Evolutionary conservation across 2,113 vertebrate genomes (phyloP).

Genomic region (Apeltes quadracus): DNA sequence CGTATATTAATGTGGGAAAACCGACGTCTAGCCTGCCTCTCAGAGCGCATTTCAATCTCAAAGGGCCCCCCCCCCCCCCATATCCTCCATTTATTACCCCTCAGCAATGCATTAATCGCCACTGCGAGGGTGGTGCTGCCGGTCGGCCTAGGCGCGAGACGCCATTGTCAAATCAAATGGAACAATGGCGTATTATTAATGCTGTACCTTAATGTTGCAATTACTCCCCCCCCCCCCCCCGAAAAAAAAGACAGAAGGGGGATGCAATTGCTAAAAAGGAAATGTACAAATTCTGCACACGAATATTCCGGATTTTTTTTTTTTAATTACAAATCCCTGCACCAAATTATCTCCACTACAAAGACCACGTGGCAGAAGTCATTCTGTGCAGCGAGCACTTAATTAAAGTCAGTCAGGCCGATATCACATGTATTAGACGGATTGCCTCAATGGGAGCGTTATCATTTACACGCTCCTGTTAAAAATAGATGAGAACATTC

Average conservation of each 20-base stretch:
- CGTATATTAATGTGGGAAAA: conserved; percentile 85
- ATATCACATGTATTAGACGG: not conserved
- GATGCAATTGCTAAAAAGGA: not conserved
- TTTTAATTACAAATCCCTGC: not conserved
- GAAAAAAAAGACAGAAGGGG: conserved; percentile 17
- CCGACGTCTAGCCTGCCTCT: conserved; percentile 72
- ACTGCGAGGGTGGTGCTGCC: conserved; percentile 36
- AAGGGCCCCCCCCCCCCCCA: conserved; percentile 63
- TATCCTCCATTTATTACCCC: conserved; percentile 77
- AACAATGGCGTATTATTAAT: conserved; percentile 34
- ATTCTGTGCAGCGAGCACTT: not conserved
- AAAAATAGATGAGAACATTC: conserved; percentile 19
- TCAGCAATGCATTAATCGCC: conserved; percentile 72
- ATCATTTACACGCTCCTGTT: conserved; percentile 1
- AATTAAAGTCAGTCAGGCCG: not conserved
- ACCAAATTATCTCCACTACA: not conserved
- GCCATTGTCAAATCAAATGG: conserved; percentile 22
- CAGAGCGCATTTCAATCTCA: conserved; percentile 81
- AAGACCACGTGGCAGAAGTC: not conserved
- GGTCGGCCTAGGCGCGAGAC: not conserved
- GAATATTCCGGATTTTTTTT: not conserved
- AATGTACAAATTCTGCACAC: not conserved
- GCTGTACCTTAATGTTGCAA: conserved; percentile 1
- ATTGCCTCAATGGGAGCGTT: not conserved
- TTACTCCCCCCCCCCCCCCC: too few species aligned